Conservation (phyloP, 1,140 invertebrate species). For the Carposina sasakii region DNA sequence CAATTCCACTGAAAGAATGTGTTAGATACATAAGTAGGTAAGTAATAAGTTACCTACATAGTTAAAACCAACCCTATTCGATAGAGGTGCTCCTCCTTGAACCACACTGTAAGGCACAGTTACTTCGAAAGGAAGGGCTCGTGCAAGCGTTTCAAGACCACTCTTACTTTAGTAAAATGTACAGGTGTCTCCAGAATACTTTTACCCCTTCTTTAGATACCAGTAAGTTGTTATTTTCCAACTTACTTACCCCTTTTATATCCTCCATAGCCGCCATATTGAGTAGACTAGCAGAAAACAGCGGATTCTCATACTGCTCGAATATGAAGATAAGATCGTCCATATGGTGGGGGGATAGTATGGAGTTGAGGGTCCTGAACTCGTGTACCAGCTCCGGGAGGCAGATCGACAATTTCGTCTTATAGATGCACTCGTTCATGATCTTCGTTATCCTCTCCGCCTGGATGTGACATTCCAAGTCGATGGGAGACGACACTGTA, state of each 20-base stretch:
- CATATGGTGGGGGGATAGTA: constrained; percentile 46
- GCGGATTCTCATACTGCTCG: constrained; percentile 59
- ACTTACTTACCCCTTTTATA: constrained; percentile 43
- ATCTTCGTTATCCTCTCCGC: constrained; percentile 64
- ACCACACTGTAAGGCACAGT: too few species aligned
- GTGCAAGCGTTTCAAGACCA: too few species aligned
- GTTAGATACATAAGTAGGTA: too few species aligned
- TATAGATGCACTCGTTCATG: constrained; percentile 57
- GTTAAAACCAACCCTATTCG: too few species aligned
- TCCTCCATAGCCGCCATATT: constrained; percentile 59
- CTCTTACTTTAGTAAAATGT: too few species aligned
- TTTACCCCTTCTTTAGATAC: too few species aligned
- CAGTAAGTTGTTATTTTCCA: too few species aligned
- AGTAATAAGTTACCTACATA: too few species aligned
- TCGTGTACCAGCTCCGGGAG: constrained; percentile 53
- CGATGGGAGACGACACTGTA: constrained; percentile 56
- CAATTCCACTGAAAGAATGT: too few species aligned
- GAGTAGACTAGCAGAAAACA: constrained; percentile 49
- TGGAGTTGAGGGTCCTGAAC: constrained; percentile 41
- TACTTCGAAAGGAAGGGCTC: too few species aligned
- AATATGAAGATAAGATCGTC: constrained; percentile 59
- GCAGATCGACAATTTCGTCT: constrained; percentile 56
- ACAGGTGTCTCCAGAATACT: too few species aligned
- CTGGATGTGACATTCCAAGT: constrained; percentile 67
- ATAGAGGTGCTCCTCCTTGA: too few species aligned